A percentile compares a stretch with the other conserved stretches of the same genome.
phyloP scores from a whole-genome alignment of 2,888 invertebrate species.

The Drosophila testacea region DNA sequence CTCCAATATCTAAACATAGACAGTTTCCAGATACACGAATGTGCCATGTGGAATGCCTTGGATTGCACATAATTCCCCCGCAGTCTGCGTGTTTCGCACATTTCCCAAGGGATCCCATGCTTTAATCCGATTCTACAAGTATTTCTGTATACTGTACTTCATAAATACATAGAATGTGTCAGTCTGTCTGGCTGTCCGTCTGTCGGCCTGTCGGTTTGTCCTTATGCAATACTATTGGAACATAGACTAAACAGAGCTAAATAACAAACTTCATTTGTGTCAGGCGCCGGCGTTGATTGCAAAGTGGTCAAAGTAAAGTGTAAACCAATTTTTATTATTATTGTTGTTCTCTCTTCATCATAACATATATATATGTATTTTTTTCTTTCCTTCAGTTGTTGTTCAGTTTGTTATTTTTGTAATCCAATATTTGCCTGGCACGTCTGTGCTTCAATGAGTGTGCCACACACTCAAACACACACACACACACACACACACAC shows the following conservation, averaged over 20 bases:
- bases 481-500: slow-evolving; percentile 2
- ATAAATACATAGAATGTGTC: not conserved
- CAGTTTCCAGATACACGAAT: not conserved
- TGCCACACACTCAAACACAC: slow-evolving; percentile 16
- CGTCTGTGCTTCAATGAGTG: slow-evolving; percentile 40
- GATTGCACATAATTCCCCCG: slow-evolving; percentile 5
- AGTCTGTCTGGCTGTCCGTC: not conserved
- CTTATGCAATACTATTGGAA: slow-evolving; percentile 1
- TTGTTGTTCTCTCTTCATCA: slow-evolving; percentile 1
- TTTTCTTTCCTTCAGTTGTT: slow-evolving; percentile 7
- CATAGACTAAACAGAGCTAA: slow-evolving; percentile 51
- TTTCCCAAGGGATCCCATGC: slow-evolving; percentile 19
- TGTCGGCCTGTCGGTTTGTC: not conserved
- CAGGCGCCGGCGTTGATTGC: slow-evolving; percentile 42
- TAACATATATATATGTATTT: too few relatives aligned
- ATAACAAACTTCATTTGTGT: slow-evolving; percentile 19
- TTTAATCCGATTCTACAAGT: slow-evolving; percentile 19
- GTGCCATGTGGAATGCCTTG: slow-evolving; percentile 10
- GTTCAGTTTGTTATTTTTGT: slow-evolving; percentile 48
- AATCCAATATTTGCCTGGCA: slow-evolving; percentile 68
- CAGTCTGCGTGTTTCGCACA: slow-evolving; percentile 8
- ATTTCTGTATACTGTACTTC: not conserved
- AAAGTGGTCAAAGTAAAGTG: slow-evolving; percentile 39
- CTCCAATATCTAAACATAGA: slow-evolving; percentile 38
- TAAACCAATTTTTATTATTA: slow-evolving; percentile 17